phyloP scores from a whole-genome alignment of 1,140 invertebrate species.

The Diachasmimorpha longicaudata region DNA sequence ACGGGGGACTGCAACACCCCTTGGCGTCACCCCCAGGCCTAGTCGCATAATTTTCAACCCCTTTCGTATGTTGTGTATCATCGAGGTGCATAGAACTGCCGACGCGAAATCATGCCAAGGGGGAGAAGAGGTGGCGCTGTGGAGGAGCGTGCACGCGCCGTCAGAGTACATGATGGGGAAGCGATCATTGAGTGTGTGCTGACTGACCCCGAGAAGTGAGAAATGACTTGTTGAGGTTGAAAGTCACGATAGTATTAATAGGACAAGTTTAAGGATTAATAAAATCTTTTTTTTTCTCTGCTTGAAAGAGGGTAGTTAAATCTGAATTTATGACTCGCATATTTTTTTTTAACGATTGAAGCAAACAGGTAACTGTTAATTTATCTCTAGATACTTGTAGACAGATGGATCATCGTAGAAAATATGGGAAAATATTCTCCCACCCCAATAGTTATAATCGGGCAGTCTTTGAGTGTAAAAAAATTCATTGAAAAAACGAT shows the following conservation, averaged over 20 bases:
- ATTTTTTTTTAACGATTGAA: too few species aligned
- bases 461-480: too few species aligned
- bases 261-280: not conserved
- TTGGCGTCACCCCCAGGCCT: not conserved
- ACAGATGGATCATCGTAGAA: too few species aligned
- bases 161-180: slow-evolving; percentile 4
- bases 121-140: not conserved
- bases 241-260: slow-evolving; percentile 15
- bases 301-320: too few species aligned
- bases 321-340: not conserved
- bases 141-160: not conserved
- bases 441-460: too few species aligned
- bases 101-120: slow-evolving; percentile 11
- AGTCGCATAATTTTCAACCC: not conserved
- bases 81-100: not conserved
- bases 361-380: too few species aligned
- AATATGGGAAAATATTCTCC: too few species aligned
- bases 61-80: not conserved
- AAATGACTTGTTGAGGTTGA: slow-evolving; percentile 23
- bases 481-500: not conserved
- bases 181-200: slow-evolving; percentile 17
- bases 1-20: too few species aligned
- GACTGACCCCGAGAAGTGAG: slow-evolving; percentile 17
- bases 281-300: not conserved
- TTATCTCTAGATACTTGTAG: too few species aligned